Evolutionary conservation across 2,888 invertebrate species (phyloP).

Genomic region (Tromatobia lineatoria): DNA sequence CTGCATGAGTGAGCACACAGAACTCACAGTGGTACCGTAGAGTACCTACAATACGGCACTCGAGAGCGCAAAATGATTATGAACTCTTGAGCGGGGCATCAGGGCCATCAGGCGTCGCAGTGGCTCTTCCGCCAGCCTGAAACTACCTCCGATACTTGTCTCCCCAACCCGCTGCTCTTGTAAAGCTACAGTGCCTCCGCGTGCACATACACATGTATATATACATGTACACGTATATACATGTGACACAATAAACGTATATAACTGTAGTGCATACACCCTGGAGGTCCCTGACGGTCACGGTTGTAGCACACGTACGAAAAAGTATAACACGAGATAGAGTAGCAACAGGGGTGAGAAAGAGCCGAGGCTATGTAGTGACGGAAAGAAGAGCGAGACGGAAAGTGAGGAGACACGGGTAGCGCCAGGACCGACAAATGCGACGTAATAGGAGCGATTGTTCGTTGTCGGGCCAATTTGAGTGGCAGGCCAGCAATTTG

Average conservation of each 20-base stretch:
- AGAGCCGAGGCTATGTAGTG: slow-evolving; percentile 24
- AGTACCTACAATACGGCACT: slow-evolving; percentile 42
- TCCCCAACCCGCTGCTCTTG: slow-evolving; percentile 30
- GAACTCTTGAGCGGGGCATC: slow-evolving; percentile 41
- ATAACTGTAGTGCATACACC: slow-evolving; percentile 48
- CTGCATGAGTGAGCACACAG: slow-evolving; percentile 30
- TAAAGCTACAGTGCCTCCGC: slow-evolving; percentile 1
- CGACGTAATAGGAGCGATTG: slow-evolving; percentile 84
- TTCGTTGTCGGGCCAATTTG: slow-evolving; percentile 85
- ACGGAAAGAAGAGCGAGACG: slow-evolving; percentile 68
- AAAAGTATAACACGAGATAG: slow-evolving; percentile 70
- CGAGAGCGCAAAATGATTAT: slow-evolving; percentile 57
- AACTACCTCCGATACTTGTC: slow-evolving; percentile 64
- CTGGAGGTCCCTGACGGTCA: slow-evolving; percentile 60
- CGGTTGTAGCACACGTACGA: slow-evolving; percentile 59
- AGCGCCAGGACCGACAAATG: slow-evolving; percentile 80
- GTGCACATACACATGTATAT: slow-evolving; percentile 2
- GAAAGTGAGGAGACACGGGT: slow-evolving; percentile 65
- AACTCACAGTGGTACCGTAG: slow-evolving; percentile 39
- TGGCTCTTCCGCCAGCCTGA: slow-evolving; percentile 61
- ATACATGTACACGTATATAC: slow-evolving; percentile 22
- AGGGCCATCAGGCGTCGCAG: slow-evolving; percentile 54
- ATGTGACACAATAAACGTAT: slow-evolving; percentile 6
- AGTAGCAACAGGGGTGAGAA: slow-evolving; percentile 53
- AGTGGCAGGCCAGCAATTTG: slow-evolving; percentile 84